A percentile compares a stretch with the other conserved stretches of the same genome.
Evolutionary conservation across 2,888 invertebrate genomes (phyloP).

Genomic region (Pediacus dermestoides): DNA sequence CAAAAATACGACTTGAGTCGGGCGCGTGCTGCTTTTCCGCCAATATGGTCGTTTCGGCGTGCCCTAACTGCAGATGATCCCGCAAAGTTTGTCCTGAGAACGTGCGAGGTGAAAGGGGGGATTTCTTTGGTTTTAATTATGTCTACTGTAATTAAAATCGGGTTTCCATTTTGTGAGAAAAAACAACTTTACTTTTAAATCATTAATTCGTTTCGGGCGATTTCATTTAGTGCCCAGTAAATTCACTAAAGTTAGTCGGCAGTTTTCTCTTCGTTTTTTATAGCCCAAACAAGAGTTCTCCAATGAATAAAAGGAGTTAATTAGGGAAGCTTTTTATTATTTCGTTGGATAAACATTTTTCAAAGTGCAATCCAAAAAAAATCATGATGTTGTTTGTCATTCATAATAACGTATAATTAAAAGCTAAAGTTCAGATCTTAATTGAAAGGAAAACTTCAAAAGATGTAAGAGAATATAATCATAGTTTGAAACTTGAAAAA

Average conservation of each 20-base stretch:
- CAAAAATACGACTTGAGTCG: constrained; percentile 20
- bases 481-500: too few species aligned
- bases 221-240: constrained; percentile 27
- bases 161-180: constrained; percentile 23
- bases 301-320: constrained; percentile 31
- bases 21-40: constrained; percentile 23
- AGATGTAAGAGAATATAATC: too few species aligned
- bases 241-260: constrained; percentile 11
- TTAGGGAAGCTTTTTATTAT: constrained; percentile 22
- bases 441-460: too few species aligned
- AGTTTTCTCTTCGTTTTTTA: constrained; percentile 1
- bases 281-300: constrained; percentile 10
- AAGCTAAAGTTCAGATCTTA: too few species aligned
- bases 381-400: too few species aligned
- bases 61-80: constrained; percentile 18
- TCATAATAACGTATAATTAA: too few species aligned
- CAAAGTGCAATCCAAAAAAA: too few species aligned
- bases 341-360: constrained; percentile 2
- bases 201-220: constrained; percentile 36
- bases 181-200: constrained; percentile 35
- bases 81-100: constrained; percentile 1
- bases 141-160: constrained; percentile 28
- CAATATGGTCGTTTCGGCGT: constrained; percentile 21
- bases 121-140: constrained; percentile 3
- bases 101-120: too few species aligned